Evolutionary conservation across 2,797 vertebrate species (phyloP), one percentile per base, ranked within the genome.

Genomic region (Danio choprae): DNA sequence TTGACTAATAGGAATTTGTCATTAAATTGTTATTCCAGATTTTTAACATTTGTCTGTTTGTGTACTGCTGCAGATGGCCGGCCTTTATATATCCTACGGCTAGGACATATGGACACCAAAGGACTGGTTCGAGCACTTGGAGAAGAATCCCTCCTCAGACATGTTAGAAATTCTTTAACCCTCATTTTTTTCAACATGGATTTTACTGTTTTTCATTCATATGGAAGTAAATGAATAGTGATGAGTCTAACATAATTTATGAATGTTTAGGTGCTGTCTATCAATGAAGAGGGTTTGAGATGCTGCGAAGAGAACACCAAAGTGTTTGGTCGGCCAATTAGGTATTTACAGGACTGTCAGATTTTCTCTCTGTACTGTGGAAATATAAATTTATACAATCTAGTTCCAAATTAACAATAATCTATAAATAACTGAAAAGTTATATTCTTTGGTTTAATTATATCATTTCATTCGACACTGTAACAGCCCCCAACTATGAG

Each of bases 81-180:
- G 77, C 98, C 98, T 0, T 90, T 99, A 18, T 99, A 99, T 16
- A 94, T 99, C 85, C 93, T 99, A 87, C 91, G 97, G 64, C 88
- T 99, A 86, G 98, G 98, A n/a, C 98, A 99, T 92, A 99, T 99
- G 98, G 98, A 99, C 90, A 99, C 98, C 71, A 99, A 99, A 89
- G 98, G 98, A 59, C 81, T 99, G 82, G 97, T 99, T 85, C 90
- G 97, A 6, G 97, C 97, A 29, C 96, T 99, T 0, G 98, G 98
- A 22, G 98, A 99, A 86, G 98, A 99, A 87, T 97, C 97, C 46
- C 90, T 99, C 78, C 96, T 99, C 85, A 93, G 98, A 93, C 97
- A 99, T 0, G 98, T 99, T 89, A 90, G 96, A 93, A 56, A 40
- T 6, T 53, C 18, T 53, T 6, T 40, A 46, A 7, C 38, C 1